Percentiles rank a stretch among this genome's conserved stretches.
These are phyloP conservation scores for Syngnathus rostellatus DNA, from an alignment of 2,797 vertebrate species.

Conservation along the genomic window DNA sequence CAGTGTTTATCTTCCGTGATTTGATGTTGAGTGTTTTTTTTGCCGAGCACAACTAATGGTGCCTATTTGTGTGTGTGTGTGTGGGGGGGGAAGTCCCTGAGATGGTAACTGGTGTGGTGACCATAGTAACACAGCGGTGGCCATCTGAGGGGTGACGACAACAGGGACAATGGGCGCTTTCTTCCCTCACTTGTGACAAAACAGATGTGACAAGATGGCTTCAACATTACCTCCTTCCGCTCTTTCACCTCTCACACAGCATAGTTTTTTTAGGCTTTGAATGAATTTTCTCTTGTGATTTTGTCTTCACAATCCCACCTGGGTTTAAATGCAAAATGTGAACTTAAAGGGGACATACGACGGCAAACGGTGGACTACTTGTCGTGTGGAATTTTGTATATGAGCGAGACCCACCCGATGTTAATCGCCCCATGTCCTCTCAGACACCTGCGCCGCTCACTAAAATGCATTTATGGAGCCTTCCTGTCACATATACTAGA, in stretches of 20 bases:
- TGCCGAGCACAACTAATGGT: no score
- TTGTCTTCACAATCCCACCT: not conserved
- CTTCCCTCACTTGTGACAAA: constrained; percentile 52
- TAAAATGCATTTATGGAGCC: constrained; percentile 49
- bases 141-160: constrained; percentile 44
- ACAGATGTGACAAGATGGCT: constrained; percentile 47
- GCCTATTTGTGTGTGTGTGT: no score
- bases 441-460: constrained; percentile 33
- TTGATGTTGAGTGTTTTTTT: not conserved
- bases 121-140: constrained; percentile 12
- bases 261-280: not conserved
- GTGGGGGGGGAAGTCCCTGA: constrained; percentile 10
- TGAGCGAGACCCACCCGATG: constrained; percentile 6
- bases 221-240: constrained; percentile 40
- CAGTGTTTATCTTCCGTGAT: no score
- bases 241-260: constrained; percentile 27
- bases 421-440: constrained; percentile 27
- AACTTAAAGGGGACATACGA: no score
- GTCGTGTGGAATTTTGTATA: no score
- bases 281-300: constrained; percentile 5
- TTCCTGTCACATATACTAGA: constrained; percentile 41
- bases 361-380: no score
- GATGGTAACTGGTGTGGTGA: constrained; percentile 24
- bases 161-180: constrained; percentile 30
- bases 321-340: no score